These are phyloP conservation scores for Leptoteleia sp. DNA, from an alignment of 1,140 invertebrate species.

Conservation along the genomic window DNA sequence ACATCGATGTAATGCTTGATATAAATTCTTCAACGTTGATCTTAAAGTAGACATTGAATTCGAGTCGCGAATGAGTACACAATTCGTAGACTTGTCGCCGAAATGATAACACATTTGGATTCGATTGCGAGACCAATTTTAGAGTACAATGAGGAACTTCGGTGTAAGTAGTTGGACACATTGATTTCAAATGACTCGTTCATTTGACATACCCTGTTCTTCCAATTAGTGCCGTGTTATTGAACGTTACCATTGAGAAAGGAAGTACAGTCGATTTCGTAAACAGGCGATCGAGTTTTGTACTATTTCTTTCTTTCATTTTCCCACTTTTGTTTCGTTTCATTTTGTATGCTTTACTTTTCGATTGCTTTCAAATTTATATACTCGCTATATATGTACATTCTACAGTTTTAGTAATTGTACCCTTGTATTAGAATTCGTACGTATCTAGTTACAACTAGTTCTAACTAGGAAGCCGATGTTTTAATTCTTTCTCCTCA, in stretches of 20 bases:
- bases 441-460: slow-evolving; percentile 52
- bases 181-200: slow-evolving; percentile 60
- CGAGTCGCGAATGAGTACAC: slow-evolving; percentile 16
- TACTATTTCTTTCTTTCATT: slow-evolving; percentile 26
- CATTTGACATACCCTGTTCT: slow-evolving; percentile 69
- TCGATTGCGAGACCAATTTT: slow-evolving; percentile 39
- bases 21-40: no score
- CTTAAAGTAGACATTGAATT: slow-evolving; percentile 23
- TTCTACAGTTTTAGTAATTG: slow-evolving; percentile 42
- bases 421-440: slow-evolving; percentile 61
- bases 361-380: slow-evolving; percentile 21
- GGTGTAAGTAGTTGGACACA: slow-evolving; percentile 60
- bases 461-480: slow-evolving; percentile 54
- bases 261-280: slow-evolving; percentile 64
- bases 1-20: no score
- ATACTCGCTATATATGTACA: slow-evolving; percentile 48
- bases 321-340: slow-evolving; percentile 4
- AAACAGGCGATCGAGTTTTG: slow-evolving; percentile 61
- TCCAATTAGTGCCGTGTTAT: slow-evolving; percentile 61
- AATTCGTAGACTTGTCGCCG: slow-evolving; percentile 8
- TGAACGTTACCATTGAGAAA: slow-evolving; percentile 50
- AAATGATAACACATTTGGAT: slow-evolving; percentile 28
- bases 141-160: slow-evolving; percentile 59
- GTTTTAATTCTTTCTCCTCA: slow-evolving; percentile 5
- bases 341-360: slow-evolving; percentile 7